Base-by-base conservation (phyloP, 2,797 vertebrate species). In the Onychomys torridus region DNA sequence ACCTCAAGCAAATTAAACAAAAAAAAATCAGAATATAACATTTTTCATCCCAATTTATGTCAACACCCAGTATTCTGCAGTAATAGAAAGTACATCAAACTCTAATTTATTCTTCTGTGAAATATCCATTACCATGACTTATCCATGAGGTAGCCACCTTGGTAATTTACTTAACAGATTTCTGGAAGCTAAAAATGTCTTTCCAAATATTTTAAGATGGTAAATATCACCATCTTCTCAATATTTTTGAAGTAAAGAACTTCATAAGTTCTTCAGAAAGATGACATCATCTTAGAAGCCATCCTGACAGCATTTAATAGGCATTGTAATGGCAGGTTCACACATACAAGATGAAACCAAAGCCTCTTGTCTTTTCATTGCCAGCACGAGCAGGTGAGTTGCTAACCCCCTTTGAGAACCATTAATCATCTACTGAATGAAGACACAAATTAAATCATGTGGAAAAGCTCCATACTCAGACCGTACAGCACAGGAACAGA, bases 1-100 rank as follows among this genome's bases (percentile, higher is more conserved):
- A 94, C 40, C 46, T 96, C 76, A 69, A 87, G 19, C 43, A 96
- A 87, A 93, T 86, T 78, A 71, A 93, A 93, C 71, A 63, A 92
- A 87, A 16, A 94, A 76, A 93, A 52, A 55, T n/a, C 34, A 89
- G 55, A 93, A 93, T 57, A 87, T 76, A 43, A 43, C 75, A 32
- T 37, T 3, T 84, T 90, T 86, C 40, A 34, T 88, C 7, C 34
- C 69, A 87, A 90, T 55, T 93, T 88, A 71, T 85, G n/a, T n/a
- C 40, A 14, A 71, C 37, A 75, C 40, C 27, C 32, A 91, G 59
- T 89, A 85, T 19, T 87, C 21, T 52, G 37, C 6, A 37, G 29
- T 27, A 76, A 88, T 1, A 87, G 76, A 92, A 92, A 84, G 79
- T 57, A 76, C 29, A 92, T 92, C 25, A 91, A 87, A 95, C 61